Evolutionary conservation across 37 sponge, comb jelly and placozoan species (phyloP).

Genomic region (Ianthella basta): DNA sequence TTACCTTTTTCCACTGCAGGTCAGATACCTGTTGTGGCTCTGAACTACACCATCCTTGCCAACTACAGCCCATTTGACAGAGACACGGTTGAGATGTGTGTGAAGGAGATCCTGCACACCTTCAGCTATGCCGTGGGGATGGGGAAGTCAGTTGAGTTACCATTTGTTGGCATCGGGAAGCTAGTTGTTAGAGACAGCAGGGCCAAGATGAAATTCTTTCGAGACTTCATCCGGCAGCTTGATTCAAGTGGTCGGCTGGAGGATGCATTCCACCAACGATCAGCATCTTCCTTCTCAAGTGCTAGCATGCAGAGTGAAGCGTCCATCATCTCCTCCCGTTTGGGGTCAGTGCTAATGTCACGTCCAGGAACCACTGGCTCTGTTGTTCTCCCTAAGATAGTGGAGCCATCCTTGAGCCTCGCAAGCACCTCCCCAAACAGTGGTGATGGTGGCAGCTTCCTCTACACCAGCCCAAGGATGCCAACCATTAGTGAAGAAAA

Average conservation of each 20-base stretch:
- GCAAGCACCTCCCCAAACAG: not conserved
- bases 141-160: conserved; percentile 54
- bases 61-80: conserved; percentile 65
- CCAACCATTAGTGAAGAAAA: no score
- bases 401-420: not conserved
- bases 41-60: conserved; percentile 78
- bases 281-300: not conserved
- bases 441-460: no score
- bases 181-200: conserved; percentile 67
- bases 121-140: conserved; percentile 48
- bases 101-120: conserved; percentile 78
- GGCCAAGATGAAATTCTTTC: conserved; percentile 86
- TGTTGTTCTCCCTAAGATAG: conserved; percentile 15
- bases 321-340: conserved; percentile 52
- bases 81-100: conserved; percentile 74
- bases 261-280: conserved; percentile 39
- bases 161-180: conserved; percentile 69
- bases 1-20: conserved; percentile 44
- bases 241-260: conserved; percentile 69
- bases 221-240: conserved; percentile 70
- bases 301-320: conserved; percentile 14
- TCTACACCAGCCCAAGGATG: no score
- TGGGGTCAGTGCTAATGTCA: not conserved
- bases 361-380: conserved; percentile 3
- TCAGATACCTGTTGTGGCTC: conserved; percentile 75